phyloP scores from a whole-genome alignment of 2,113 vertebrate genomes.

The rat (Rattus norvegicus) region GRCr8 NC_086028.1:2449001-2449500 shows the following conservation, averaged over 20 bases:
- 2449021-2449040: not conserved
- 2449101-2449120: not conserved
- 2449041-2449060: not conserved
- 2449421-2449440: not conserved
- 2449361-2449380: not conserved
- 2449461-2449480: not conserved
- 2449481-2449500: not conserved
- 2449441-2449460: not conserved
- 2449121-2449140: not conserved
- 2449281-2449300: not conserved
- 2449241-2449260: slow-evolving; percentile 1
- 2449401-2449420: slow-evolving; percentile 29
- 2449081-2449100: not conserved
- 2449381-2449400: slow-evolving; percentile 26
- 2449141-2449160: slow-evolving; percentile 47
- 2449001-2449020: not conserved
- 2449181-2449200: slow-evolving; percentile 64
- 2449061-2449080: not conserved
- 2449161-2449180: slow-evolving; percentile 62
- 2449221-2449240: slow-evolving; percentile 72
- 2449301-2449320: not conserved
- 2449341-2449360: not conserved
- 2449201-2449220: slow-evolving; percentile 43
- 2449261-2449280: not conserved
- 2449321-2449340: not conserved